Percentiles rank a stretch among this genome's conserved stretches.
phyloP scores from a whole-genome alignment of 1,140 invertebrate species.

The Drosophila aff. region DNA sequence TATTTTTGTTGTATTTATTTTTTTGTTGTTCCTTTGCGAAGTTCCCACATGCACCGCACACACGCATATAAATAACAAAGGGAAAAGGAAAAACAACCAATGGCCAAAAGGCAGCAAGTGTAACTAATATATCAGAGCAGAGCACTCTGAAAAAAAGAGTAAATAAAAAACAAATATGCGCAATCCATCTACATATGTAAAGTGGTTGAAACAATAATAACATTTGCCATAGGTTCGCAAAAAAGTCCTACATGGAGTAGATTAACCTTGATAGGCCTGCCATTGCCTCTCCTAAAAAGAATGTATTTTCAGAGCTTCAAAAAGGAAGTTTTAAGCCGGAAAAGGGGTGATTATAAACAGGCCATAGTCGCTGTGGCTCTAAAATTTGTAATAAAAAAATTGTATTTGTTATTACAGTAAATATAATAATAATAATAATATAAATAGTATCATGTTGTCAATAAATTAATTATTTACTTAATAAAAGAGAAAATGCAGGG shows the following conservation, averaged over 20 bases:
- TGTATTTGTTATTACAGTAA: too few relatives aligned
- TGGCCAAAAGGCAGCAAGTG: conserved; percentile 54
- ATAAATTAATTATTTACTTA: not conserved
- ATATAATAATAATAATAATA: too few relatives aligned
- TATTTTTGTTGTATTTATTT: not conserved
- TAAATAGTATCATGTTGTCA: too few relatives aligned
- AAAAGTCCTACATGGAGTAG: not conserved
- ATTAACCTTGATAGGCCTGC: conserved; percentile 30
- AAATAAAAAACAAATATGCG: conserved; percentile 1
- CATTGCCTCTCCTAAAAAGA: not conserved
- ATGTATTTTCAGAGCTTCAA: not conserved
- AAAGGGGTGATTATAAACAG: not conserved
- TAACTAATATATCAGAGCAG: conserved; percentile 70
- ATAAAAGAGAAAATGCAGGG: too few relatives aligned
- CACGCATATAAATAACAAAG: conserved; percentile 65
- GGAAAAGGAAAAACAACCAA: conserved; percentile 15
- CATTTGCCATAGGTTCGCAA: conserved; percentile 12
- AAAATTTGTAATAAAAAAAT: too few relatives aligned
- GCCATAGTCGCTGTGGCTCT: too few relatives aligned
- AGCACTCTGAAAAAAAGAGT: conserved; percentile 9
- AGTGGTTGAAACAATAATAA: conserved; percentile 43
- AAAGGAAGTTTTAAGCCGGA: not conserved
- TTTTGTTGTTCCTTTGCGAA: conserved; percentile 25
- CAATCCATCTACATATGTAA: conserved; percentile 43
- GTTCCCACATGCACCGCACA: conserved; percentile 56